A percentile compares a stretch with the other conserved stretches of the same genome.
Evolutionary conservation across 2,797 vertebrate genomes (phyloP).

Genomic region (Ctenopoma multispine): DNA sequence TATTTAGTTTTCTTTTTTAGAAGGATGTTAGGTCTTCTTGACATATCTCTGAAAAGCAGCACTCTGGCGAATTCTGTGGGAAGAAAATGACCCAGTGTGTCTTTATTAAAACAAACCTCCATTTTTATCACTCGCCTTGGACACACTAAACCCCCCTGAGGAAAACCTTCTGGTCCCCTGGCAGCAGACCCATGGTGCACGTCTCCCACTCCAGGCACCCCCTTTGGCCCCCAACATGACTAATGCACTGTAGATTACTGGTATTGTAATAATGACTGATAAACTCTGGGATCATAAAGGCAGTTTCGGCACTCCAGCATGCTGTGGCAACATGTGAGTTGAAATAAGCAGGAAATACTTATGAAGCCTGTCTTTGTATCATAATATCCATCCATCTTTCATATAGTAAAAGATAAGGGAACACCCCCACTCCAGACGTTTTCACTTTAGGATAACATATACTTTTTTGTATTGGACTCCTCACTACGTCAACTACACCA

Average conservation of each 20-base stretch:
- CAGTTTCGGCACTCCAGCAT: slow-evolving; percentile 20
- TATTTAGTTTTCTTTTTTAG: slow-evolving; percentile 48
- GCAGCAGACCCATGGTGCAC: slow-evolving; percentile 49
- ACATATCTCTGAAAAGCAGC: slow-evolving; percentile 38
- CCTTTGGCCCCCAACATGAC: slow-evolving; percentile 26
- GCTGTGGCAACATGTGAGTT: slow-evolving; percentile 21
- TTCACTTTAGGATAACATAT: not conserved
- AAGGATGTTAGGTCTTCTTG: slow-evolving; percentile 48
- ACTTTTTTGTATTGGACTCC: too few species aligned
- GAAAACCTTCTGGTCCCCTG: slow-evolving; percentile 73
- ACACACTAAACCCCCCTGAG: slow-evolving; percentile 65
- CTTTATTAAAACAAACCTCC: slow-evolving; percentile 81
- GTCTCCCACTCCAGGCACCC: slow-evolving; percentile 32
- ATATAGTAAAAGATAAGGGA: not conserved
- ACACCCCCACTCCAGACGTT: not conserved
- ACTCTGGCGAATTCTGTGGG: slow-evolving; percentile 79
- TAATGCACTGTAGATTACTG: slow-evolving; percentile 17
- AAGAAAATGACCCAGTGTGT: slow-evolving; percentile 77
- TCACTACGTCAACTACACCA: too few species aligned
- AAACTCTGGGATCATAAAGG: not conserved
- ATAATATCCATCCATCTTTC: slow-evolving; percentile 18
- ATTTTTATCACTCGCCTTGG: slow-evolving; percentile 74
- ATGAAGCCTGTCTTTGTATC: slow-evolving; percentile 6
- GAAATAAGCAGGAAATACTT: slow-evolving; percentile 57
- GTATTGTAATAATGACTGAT: slow-evolving; percentile 35